Conservation (phyloP, 1,140 invertebrate genomes). For the Lamellibrachia luymesi region DNA sequence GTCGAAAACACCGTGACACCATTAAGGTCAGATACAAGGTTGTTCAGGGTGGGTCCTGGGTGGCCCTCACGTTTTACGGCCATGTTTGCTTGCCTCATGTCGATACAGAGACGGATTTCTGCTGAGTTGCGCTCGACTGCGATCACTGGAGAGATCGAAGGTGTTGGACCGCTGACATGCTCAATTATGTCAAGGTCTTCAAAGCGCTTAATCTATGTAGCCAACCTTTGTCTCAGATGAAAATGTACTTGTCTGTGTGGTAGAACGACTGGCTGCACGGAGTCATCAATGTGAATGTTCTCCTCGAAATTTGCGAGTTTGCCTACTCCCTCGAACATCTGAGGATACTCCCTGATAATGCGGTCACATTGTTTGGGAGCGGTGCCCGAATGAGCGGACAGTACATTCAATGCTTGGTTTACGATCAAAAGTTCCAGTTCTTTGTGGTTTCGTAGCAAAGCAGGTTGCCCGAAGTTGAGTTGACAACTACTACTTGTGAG, state of each 20-base stretch:
- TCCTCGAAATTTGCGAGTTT: not conserved
- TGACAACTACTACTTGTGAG: no score
- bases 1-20: not conserved
- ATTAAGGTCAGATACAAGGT: constrained; percentile 15
- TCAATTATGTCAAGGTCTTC: constrained; percentile 33
- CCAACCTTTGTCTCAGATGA: constrained; percentile 10
- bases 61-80: constrained; percentile 32
- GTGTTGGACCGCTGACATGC: constrained; percentile 32
- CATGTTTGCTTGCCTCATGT: constrained; percentile 33
- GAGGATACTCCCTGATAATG: constrained; percentile 2
- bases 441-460: no score
- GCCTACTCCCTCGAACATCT: constrained; percentile 6
- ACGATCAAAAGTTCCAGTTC: no score
- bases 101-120: constrained; percentile 27
- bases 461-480: no score
- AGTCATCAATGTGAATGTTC: not conserved
- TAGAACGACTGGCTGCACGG: not conserved
- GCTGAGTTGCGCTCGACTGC: constrained; percentile 21
- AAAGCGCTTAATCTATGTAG: constrained; percentile 6
- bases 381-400: no score
- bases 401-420: no score
- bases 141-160: constrained; percentile 36
- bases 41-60: not conserved
- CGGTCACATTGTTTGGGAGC: not conserved
- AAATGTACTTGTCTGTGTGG: constrained; percentile 12